Evolutionary conservation across 2,113 vertebrate species (phyloP), one percentile per base, ranked within the genome.

Genomic region (Alligator mississippiensis): DNA sequence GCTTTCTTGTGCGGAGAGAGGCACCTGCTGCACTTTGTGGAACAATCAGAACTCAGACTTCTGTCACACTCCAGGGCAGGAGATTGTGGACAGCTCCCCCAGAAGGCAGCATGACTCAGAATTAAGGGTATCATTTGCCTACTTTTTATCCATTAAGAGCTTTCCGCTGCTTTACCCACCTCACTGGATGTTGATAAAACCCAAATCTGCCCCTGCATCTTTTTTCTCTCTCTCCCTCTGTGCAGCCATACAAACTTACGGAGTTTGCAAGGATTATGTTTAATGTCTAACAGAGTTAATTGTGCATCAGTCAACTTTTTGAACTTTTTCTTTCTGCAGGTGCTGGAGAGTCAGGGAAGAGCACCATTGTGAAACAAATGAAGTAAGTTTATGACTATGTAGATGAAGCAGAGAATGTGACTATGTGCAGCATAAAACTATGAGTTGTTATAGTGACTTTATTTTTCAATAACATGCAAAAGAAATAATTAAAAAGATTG

Each of bases 291-390:
- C 82, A 84, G 70, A 47, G 47, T 92, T 92, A 86, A 80, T 93
- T 27, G 62, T 47, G 8, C 85, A 47, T 80, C 85, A 92, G 62
- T 85, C 76, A 90, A 68, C 70, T 70, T 91, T 91, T 54, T 90
- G 14, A 70, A 89, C 47, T 55, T 90, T 94, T 21, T 54, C 27
- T 76, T 93, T 96, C 94, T 98, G 55, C 96, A 98, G 98, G 98
- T 93, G 98, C 98, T 94, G 98, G 98, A 83, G 98, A 98, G 94
- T 98, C 98, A 2, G 98, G 98, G 61, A 98, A 98, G 96, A 98
- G 98, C 88, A 98, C 98, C 18, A 98, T 98, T 59, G 98, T 98
- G 88, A 98, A 98, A 88, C 98, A 98, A 97, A 98, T 98, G 98
- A 98, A 98, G 98, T 98, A 98, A 84, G 98, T 98, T 82, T 6